These are phyloP conservation scores for Haliclystus octoradiatus DNA, from an alignment of 30 jellyfish, hydroid and myxozoan species.

Conservation along the genomic window DNA sequence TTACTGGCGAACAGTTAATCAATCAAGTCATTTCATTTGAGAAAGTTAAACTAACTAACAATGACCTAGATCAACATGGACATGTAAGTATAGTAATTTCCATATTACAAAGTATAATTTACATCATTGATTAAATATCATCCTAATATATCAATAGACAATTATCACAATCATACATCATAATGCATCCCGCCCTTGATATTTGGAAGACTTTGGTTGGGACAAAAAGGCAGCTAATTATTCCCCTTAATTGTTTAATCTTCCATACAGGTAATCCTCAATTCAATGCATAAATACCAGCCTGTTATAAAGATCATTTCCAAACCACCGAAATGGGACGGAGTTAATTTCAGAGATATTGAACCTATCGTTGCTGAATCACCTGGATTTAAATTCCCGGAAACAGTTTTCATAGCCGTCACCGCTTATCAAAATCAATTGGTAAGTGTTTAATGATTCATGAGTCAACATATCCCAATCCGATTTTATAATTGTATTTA, in stretches of 20 bases:
- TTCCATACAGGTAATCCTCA: constrained; percentile 30
- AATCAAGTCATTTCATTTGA: constrained; percentile 64
- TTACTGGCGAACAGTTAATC: constrained; percentile 42
- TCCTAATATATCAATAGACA: too few species aligned
- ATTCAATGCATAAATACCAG: constrained; percentile 63
- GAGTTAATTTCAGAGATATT: constrained; percentile 1
- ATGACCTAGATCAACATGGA: constrained; percentile 51
- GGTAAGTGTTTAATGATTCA: constrained; percentile 9
- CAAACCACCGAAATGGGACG: constrained; percentile 66
- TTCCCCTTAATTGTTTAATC: neutral
- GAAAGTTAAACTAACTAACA: constrained; percentile 52
- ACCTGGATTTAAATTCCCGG: constrained; percentile 28
- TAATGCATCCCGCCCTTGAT: too few species aligned
- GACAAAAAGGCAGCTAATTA: too few species aligned
- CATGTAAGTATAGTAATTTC: constrained; percentile 39
- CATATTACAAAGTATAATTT: too few species aligned
- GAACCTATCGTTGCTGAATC: neutral
- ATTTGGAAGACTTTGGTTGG: too few species aligned
- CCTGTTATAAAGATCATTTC: constrained; percentile 33
- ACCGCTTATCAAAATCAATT: constrained; percentile 63
- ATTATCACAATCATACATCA: too few species aligned
- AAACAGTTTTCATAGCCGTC: constrained; percentile 58
- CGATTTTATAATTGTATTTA: neutral
- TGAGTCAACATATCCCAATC: neutral
- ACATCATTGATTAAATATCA: too few species aligned